Base-by-base conservation (phyloP, 2,888 invertebrate genomes). In the Oscheius myriophilus region DNA sequence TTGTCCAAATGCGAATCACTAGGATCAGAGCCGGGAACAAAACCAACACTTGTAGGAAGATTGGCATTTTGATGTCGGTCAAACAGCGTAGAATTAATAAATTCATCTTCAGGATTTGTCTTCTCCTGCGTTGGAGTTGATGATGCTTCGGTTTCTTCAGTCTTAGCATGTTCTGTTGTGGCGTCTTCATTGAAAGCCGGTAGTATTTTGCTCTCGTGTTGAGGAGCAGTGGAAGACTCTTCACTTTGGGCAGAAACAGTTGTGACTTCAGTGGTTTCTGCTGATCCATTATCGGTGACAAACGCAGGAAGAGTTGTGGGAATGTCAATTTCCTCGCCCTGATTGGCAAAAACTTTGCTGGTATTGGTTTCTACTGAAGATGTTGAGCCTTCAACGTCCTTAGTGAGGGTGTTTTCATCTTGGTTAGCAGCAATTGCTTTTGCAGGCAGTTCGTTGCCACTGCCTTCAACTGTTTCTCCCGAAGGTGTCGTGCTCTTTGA, bases 21-120 rank as follows among this genome's bases (percentile, higher is more conserved):
- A 46, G 76, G 76, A n/a, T 75, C 73, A 0, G 77, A 77, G 3
- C 73, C 67, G 12, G 77, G 77, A n/a, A 77, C 77, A 43, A 77
- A 77, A 41, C 77, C 77, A 23, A 77, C 77, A 58, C 70, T 77
- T 14, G 67, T 69, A 6, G 77, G 77, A 41, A 77, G 73, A 55
- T 73, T 65, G 43, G 58, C 67, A 51, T 52, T 45, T 9, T 62
- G 62, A n/a, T 54, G 62, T 21, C 26, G 59, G 14, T 66, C 57
- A 46, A 66, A 57, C n/a, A 66, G 51, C 1, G 63, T 65, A 23
- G 59, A 33, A 25, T 59, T 67, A 25, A 52, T 67, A 1, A 58
- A 45, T 23, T 67, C 42, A 26, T 61, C 49, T 26, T 61, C 49
- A 11, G 18, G 21, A 3, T 49, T 18, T 2, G 61, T 61, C 33